Base-by-base conservation (phyloP, 2,113 vertebrate genomes). In the Actinemys pallida region DNA sequence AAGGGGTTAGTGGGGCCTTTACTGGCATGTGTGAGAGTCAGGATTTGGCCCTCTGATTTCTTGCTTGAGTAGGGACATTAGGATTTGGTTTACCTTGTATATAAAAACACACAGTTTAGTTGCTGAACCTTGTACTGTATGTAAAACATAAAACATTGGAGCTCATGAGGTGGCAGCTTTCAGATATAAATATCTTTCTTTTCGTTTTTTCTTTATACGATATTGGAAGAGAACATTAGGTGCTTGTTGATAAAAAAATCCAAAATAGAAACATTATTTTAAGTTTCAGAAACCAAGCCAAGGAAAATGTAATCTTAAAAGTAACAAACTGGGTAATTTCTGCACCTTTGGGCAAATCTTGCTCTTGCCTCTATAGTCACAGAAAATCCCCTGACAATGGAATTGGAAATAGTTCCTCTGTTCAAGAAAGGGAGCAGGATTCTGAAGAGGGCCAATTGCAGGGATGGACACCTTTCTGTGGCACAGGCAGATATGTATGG, bases 231-330 rank as follows among this genome's bases (percentile, higher is more conserved):
- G 5, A 47, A 88, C 83, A 1, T 49, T 42, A 29, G 6, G 4
- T 49, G 5, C 81, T 93, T 86, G 24, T 5, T 92, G 62, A 25
- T 53, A 94, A 85, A 93, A 91, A 10, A 87, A 39, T 49, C 22
- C 6, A 72, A 80, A 69, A 1, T 31, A 9, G 4, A 56, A 65
- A 83, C 19, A 87, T 72, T 69, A 69, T 69, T 69, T 69, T 84
- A 19, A 57, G 1, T 35, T 92, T 88, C 81, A 84, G n/a, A 93
- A 85, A 8, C 5, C 57, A 89, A 81, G 7, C 27, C 10, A 92
- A 87, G 78, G 27, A 22, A 2, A 42, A 24, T 47, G 91, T 91
- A 81, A 22, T 3, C 47, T 45, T 0, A 45, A 89, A 93, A 90
- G n/a, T 3, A 3, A 45, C 87, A 88, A 50, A 50, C 16, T 5